phyloP scores from a whole-genome alignment of 2,797 vertebrate species.

The Carcharodon carcharias region DNA sequence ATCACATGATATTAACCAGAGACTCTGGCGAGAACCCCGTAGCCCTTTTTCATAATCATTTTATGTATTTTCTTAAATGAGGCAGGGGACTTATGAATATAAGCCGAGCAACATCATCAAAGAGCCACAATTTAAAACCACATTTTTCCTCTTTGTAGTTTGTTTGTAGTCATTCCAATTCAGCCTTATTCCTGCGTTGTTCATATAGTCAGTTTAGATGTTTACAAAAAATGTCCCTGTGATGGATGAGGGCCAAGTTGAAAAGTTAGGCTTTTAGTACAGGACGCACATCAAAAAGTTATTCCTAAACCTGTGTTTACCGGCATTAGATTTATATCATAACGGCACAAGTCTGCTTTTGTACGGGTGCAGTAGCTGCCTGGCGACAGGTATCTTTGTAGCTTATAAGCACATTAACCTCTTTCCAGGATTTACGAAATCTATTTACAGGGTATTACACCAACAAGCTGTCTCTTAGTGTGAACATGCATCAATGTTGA shows the following conservation, averaged over 20 bases:
- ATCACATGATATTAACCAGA: slow-evolving; percentile 7
- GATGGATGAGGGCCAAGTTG: not conserved
- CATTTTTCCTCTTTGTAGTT: slow-evolving; percentile 23
- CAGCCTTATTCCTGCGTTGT: not conserved
- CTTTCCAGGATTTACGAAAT: not conserved
- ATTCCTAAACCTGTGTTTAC: not conserved
- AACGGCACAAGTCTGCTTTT: not conserved
- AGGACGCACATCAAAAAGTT: not conserved
- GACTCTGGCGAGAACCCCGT: not conserved
- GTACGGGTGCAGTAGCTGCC: not conserved
- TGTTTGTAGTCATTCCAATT: slow-evolving; percentile 28
- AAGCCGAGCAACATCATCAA: not conserved
- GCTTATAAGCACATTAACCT: not conserved
- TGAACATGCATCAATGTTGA: not conserved
- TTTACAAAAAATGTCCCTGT: slow-evolving; percentile 14
- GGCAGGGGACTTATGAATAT: slow-evolving; percentile 4
- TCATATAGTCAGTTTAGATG: not conserved
- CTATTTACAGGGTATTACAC: not conserved
- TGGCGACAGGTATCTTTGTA: not conserved
- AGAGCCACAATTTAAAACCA: not conserved
- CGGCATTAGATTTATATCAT: not conserved
- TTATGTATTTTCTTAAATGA: slow-evolving; percentile 24
- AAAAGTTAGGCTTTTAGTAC: too few relatives aligned
- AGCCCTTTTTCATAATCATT: not conserved
- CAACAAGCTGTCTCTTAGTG: not conserved